These are phyloP conservation scores for Nesoenas mayeri DNA, from an alignment of 2,113 vertebrate species.

Conservation along the genomic window DNA sequence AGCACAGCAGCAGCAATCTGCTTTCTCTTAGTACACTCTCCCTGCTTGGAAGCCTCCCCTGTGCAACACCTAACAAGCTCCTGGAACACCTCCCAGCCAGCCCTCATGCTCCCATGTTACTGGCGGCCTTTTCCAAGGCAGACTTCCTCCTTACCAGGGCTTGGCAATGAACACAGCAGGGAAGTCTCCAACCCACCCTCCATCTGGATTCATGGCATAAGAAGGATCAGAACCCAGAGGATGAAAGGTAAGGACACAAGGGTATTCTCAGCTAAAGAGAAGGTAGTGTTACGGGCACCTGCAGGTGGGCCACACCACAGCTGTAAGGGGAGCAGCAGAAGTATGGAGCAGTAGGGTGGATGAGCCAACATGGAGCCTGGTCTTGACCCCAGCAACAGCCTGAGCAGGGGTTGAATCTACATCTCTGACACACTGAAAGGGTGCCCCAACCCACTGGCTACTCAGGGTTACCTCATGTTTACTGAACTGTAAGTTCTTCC, in stretches of 20 bases:
- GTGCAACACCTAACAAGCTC: accelerated
- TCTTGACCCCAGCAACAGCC: not conserved
- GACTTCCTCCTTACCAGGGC: not conserved
- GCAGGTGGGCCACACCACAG: not conserved
- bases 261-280: not conserved
- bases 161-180: not conserved
- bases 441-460: not conserved
- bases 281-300: not conserved
- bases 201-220: not conserved
- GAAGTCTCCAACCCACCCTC: not conserved
- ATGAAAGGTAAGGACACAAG: not conserved
- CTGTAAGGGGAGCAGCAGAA: not conserved
- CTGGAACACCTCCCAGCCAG: not conserved
- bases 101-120: not conserved
- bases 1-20: not conserved
- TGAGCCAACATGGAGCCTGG: not conserved
- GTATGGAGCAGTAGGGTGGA: not conserved
- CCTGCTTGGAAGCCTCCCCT: not conserved
- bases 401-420: not conserved
- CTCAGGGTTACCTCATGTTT: not conserved
- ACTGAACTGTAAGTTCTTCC: not conserved
- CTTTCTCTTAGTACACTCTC: not conserved
- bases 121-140: not conserved
- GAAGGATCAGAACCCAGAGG: not conserved
- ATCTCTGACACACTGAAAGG: not conserved